Evolutionary conservation across 35 echinoderm and acorn worm species (phyloP), one percentile per base, ranked within the genome.

Genomic region (Anneissia japonica): DNA sequence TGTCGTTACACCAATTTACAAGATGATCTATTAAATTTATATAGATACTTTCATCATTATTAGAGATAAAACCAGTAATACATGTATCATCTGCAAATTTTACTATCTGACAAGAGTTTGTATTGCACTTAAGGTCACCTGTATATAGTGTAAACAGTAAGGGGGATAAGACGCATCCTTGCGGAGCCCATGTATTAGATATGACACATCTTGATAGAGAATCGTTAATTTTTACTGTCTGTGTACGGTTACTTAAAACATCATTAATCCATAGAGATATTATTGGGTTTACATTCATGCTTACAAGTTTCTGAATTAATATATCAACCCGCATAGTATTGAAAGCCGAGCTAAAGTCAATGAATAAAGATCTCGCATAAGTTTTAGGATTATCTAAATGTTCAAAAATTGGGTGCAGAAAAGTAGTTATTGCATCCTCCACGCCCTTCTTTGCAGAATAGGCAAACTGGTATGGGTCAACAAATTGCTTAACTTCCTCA

Each of bases 61-160:
- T 17, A 14, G 41, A 46, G 41, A 83, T 83, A 21, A 83, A 46
- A 43, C 38, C 81, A 46, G 81, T 83, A 19, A 83, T 46, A 17
- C 30, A 46, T 28, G 40, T 83, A 46, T 83, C 17, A 46, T 51
- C 81, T 83, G 38, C 40, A 26, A 83, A 83, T 83, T 83, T 45
- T 31, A 83, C 51, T 11, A 83, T 51, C 3, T 31, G 2, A 43
- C 40, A 43, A 4, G 40, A 14, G 40, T 14, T 14, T 14, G 4
- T 14, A 43, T 43, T 43, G 14, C 40, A 43, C 14, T 43, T 43
- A 6, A 43, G 14, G 14, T 43, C 40, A 43, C 14, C 4, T 43
- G 40, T 43, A 43, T 43, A 43, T 43, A 43, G 14, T 6, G 40
- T 43, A 43, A 43, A 43, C 40, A 43, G 14, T 43, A 43, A 43